Base-by-base conservation (phyloP, 2,888 invertebrate species). In the Heliconius aoede region DNA sequence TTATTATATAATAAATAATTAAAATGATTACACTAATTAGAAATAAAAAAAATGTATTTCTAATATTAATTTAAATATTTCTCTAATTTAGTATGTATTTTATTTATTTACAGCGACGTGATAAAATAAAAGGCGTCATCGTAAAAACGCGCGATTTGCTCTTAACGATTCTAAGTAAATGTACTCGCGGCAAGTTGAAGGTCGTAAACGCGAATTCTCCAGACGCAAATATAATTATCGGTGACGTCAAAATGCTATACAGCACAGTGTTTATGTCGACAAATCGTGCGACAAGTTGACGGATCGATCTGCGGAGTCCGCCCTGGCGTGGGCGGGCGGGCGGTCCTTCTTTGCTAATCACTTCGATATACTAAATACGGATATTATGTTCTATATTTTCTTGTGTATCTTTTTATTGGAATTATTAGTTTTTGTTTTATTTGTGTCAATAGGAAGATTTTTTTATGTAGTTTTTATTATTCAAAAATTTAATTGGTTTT, bases 111-210 rank as follows among this genome's bases (percentile, higher is more conserved):
- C 46, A 28, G 3, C 2, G 1, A 40, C 18, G 30, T 30, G 55
- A 55, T 30, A 69, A 69, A 11, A 60, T 58, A 32, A 15, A 60
- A 60, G 58, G 71, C 32, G 32, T 60, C 55, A 24, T 32, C 71
- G 18, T 26, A 60, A 72, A 36, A 26, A 60, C 9, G 15, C 32
- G 24, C 36, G 24, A 4, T 60, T 26, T 36, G 26, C 36, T 72
- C 30, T 68, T 46, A 68, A 68, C 68, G 30, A 72, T 21, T 60
- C 26, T 26, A 72, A 40, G 18, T 60, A 60, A 64, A 68, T 77
- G 73, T 77, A 72, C 51, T 72, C 71, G 18, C 67, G 15, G 28
- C 28, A 72, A 80, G 80, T 77, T 78, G 77, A 78, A 80, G 80
- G 80, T 77, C 72, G 72, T 72, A 15, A 72, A 74, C 51, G 28